Conservation (phyloP, 2,113 vertebrate species). For the Laticauda colubrina region DNA sequence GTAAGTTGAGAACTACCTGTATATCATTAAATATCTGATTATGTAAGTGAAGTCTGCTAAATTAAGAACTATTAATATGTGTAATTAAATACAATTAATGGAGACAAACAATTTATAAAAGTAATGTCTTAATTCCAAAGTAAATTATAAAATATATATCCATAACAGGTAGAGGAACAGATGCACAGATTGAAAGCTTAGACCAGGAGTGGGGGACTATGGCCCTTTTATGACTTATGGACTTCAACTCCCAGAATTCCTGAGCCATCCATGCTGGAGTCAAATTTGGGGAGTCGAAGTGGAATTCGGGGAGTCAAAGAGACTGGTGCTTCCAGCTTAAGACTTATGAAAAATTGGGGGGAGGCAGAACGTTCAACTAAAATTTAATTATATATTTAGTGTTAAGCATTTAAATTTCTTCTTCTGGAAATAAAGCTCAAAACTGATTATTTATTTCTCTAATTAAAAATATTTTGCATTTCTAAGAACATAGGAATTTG, state of each 20-base stretch:
- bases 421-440: background rate
- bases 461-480: background rate
- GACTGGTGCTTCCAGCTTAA: background rate
- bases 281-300: background rate
- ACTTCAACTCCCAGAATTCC: background rate
- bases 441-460: background rate
- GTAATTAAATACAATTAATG: conserved; percentile 15
- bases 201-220: background rate
- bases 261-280: background rate
- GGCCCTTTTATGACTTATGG: background rate
- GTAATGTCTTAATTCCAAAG: background rate
- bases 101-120: background rate
- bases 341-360: background rate
- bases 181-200: conserved; percentile 30
- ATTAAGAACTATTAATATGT: background rate
- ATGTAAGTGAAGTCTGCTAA: background rate
- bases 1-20: background rate
- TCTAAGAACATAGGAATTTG: background rate
- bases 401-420: background rate
- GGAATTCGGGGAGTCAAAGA: background rate
- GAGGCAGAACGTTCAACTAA: background rate
- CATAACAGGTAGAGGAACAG: conserved; percentile 55
- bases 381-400: background rate
- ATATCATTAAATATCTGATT: conserved; percentile 29
- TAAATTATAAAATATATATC: background rate